A percentile compares a stretch with the other conserved stretches of the same genome.
phyloP scores from a whole-genome alignment of 1,140 invertebrate genomes.

The Steinernema feltiae region DNA sequence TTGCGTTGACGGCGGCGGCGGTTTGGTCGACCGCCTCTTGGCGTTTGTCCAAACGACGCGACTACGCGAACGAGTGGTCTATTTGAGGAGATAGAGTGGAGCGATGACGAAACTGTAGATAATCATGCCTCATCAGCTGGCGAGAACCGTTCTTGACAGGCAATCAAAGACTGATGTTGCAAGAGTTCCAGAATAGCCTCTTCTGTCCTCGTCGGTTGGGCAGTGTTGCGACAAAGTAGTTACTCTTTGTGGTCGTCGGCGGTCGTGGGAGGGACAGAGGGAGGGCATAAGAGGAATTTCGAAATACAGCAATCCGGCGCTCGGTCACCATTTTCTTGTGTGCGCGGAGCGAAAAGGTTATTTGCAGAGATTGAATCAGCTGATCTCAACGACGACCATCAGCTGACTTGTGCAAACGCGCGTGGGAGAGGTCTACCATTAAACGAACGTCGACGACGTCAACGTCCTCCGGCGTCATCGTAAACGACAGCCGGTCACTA shows the following conservation, averaged over 20 bases:
- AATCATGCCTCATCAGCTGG: too few species aligned
- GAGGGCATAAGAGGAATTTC: background rate
- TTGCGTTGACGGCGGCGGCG: background rate
- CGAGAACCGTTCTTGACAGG: too few species aligned
- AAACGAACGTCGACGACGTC: too few species aligned
- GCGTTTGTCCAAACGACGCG: constrained; percentile 6
- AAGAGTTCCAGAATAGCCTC: too few species aligned
- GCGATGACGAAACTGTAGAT: background rate
- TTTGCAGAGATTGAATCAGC: background rate
- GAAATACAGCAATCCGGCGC: background rate
- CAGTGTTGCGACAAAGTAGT: background rate
- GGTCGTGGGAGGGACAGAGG: too few species aligned
- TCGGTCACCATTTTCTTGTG: background rate
- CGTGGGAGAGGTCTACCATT: background rate
- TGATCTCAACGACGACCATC: background rate
- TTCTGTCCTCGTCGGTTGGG: too few species aligned
- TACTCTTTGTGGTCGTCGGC: too few species aligned
- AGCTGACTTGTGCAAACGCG: background rate
- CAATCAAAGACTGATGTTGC: background rate
- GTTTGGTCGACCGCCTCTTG: background rate
- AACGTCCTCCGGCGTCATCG: background rate
- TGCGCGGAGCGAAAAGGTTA: background rate
- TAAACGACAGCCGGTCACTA: background rate
- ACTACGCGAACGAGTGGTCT: background rate
- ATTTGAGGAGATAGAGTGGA: background rate